Evolutionary conservation across 2,113 vertebrate genomes (phyloP), one percentile per base, ranked within the genome.

Genomic region (Hemicordylus capensis): DNA sequence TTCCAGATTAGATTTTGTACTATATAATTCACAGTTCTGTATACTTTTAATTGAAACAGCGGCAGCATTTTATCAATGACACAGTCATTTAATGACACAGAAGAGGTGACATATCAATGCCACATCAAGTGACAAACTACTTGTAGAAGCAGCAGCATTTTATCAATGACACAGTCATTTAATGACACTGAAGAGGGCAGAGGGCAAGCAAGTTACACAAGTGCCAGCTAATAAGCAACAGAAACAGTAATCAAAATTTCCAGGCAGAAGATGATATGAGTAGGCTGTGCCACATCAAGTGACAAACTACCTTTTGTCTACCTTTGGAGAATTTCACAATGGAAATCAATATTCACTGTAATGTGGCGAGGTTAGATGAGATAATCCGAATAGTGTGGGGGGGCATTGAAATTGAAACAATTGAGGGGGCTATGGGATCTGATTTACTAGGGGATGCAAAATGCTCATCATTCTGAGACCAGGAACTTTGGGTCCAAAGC

Each of bases 271-370:
- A 42, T 69, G 37, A 72, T 26, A 72, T 44, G 39, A 69, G n/a
- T 20, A 39, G 34, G 66, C n/a, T n/a, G n/a, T 31, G 31, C 8
- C 66, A 69, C 34, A 69, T 39, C 66, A 39, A 39, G 66, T 37
- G 34, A 69, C 66, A 37, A 10, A 64, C 14, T 31, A 11, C 48
- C n/a, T n/a, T 63, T 28, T 22, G 22, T 15, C 58, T 59, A 59
- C 26, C 61, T 70, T 59, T 11, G 14, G 26, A 39, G 56, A 77
- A 78, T 42, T 78, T 59, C 12, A 66, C 61, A 58, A 56, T 63
- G 3, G 37, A 80, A 69, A 85, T 91, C 89, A 76, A 11, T 31
- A 48, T 74, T 34, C 82, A 69, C 17, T 75, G 63, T 48, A 80
- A 80, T 39, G 85, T n/a, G 34, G 20, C 22, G 42, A 78, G 24